Evolutionary conservation across 2,888 invertebrate genomes (phyloP), one percentile per base, ranked within the genome.

Genomic region (Caenorhabditis auriculariae): DNA sequence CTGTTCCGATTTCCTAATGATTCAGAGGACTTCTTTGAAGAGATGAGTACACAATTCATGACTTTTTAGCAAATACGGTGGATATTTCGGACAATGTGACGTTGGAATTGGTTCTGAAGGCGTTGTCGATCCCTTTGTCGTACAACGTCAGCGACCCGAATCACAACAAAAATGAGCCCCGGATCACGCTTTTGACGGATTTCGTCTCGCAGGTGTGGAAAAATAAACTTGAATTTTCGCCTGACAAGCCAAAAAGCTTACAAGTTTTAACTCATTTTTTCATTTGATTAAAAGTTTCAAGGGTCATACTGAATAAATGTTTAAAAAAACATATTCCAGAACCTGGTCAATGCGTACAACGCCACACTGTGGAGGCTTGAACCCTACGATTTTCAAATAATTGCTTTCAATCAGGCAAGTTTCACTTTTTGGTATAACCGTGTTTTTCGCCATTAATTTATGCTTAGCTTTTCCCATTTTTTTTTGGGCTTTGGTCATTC

Each of bases 111-210:
- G 54, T 70, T 5, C 29, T 19, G 9, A 38, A 49, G 23, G 67
- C 66, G 4, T 32, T 57, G 5, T 43, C 47, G 4, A 19, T 50
- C 9, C 38, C 58, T n/a, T 46, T 49, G 7, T 21, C n/a, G 9
- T 54, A 54, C 39, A 52, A 52, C 27, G 62, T 54, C 17, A 52
- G 55, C 23, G 50, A 29, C 23, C 17, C 21, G n/a, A 54, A 52
- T 12, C 44, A 29, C 15, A n/a, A n/a, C n/a, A n/a, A n/a, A n/a
- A n/a, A n/a, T n/a, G 29, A 32, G 0, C 72, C 72, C 0, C 43
- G 59, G 29, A 57, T 73, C 23, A 57, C 60, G 7, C 58, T 73
- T 17, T 52, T 73, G 23, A 70, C 73, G 12, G 73, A 73, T 39
- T 73, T 58, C 29, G 70, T 60, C 1, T 73, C 73, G 5, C 42